Evolutionary conservation across 2,113 vertebrate genomes (phyloP).

Genomic region (Mesoclemmys tuberculata): DNA sequence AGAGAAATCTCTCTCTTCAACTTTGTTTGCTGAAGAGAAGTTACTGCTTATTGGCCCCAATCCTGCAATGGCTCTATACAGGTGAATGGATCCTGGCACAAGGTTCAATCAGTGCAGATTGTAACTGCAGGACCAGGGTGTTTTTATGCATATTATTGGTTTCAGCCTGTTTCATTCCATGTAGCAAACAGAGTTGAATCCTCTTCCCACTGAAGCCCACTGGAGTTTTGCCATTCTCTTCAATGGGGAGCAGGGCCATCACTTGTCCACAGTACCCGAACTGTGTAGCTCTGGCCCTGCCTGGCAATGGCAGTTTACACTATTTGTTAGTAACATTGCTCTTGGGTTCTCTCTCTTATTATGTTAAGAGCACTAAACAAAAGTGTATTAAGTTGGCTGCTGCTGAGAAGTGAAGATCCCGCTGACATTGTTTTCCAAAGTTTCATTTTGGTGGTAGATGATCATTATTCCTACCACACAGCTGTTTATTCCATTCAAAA

Average conservation of each 20-base stretch:
- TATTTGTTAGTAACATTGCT: background rate
- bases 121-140: no score
- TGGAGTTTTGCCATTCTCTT: background rate
- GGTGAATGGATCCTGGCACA: background rate
- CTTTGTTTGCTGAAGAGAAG: background rate
- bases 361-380: background rate
- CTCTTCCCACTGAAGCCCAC: background rate
- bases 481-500: background rate
- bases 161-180: no score
- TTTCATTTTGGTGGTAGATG: background rate
- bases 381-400: background rate
- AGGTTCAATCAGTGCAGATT: background rate
- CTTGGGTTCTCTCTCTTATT: background rate
- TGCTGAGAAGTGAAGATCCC: accelerated
- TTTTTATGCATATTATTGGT: no score
- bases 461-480: background rate
- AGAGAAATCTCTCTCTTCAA: background rate
- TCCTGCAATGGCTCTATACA: background rate
- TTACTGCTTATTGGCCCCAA: background rate
- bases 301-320: no score
- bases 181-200: accelerated
- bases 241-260: background rate
- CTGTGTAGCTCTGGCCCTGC: background rate
- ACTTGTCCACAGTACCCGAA: background rate
- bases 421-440: accelerated